These are phyloP conservation scores for Tachina fera DNA, from an alignment of 2,888 invertebrate species.

Conservation along the genomic window DNA sequence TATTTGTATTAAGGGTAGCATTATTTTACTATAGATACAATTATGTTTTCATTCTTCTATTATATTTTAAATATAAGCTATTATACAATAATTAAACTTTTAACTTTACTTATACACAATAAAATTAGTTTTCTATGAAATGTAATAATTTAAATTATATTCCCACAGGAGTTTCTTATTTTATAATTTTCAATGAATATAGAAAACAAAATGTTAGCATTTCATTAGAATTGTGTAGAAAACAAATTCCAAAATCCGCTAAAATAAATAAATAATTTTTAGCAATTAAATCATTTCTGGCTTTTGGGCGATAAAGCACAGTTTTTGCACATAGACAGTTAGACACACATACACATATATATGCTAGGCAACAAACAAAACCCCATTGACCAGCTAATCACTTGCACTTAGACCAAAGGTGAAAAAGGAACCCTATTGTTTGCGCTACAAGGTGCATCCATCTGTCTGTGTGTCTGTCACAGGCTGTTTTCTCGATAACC, in stretches of 20 bases:
- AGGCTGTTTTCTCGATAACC: no score
- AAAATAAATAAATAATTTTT: slow-evolving; percentile 68
- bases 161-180: not conserved
- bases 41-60: no score
- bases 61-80: no score
- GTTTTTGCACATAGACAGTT: not conserved
- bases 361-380: no score
- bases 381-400: no score
- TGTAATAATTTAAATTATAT: slow-evolving; percentile 6
- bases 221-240: slow-evolving; percentile 54
- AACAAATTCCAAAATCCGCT: slow-evolving; percentile 45
- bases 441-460: no score
- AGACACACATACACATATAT: no score
- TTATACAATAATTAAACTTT: not conserved
- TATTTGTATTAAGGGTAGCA: not conserved
- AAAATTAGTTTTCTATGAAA: not conserved
- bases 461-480: no score
- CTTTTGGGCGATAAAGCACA: slow-evolving; percentile 63
- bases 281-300: slow-evolving; percentile 70
- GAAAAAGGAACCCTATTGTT: no score
- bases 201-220: slow-evolving; percentile 46
- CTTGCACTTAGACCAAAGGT: no score
- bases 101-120: not conserved
- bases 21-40: no score
- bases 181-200: slow-evolving; percentile 15